Percentiles rank a stretch among this genome's conserved stretches.
These are phyloP conservation scores for Porites evermanni DNA, from an alignment of 92 coral and sea anemone genomes.

Conservation along the genomic window DNA sequence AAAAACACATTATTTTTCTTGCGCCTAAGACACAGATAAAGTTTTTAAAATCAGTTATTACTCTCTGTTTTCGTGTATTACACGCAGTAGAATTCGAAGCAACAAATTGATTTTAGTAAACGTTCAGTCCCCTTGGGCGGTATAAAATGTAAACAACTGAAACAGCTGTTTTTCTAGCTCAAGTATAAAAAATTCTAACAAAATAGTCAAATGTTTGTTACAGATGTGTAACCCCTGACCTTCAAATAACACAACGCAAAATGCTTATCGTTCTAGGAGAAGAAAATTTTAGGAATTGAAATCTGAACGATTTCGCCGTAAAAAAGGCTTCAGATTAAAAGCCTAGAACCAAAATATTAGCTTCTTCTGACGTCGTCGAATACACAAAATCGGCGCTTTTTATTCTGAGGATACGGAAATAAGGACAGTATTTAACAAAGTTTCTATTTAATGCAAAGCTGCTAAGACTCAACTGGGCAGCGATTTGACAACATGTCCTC, in stretches of 20 bases:
- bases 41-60: too few species aligned
- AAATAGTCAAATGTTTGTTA: neutral
- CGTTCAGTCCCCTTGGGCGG: slow-evolving; percentile 7
- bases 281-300: too few species aligned
- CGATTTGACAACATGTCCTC: neutral
- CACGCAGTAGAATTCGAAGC: neutral
- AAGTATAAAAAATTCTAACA: neutral
- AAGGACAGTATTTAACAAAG: neutral
- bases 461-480: neutral
- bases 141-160: slow-evolving; percentile 11
- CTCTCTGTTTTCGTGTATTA: neutral
- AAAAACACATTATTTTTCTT: neutral
- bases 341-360: neutral
- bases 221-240: too few species aligned
- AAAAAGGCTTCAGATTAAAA: neutral
- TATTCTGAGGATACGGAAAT: neutral
- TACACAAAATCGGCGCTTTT: neutral
- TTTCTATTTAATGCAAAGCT: neutral
- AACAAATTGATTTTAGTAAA: neutral
- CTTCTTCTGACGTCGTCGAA: neutral
- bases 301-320: too few species aligned
- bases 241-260: neutral
- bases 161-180: slow-evolving; percentile 10
- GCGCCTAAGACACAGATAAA: neutral
- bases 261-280: neutral